Base-by-base conservation (phyloP, 2,888 invertebrate genomes). In the Drosophila robusta region DNA sequence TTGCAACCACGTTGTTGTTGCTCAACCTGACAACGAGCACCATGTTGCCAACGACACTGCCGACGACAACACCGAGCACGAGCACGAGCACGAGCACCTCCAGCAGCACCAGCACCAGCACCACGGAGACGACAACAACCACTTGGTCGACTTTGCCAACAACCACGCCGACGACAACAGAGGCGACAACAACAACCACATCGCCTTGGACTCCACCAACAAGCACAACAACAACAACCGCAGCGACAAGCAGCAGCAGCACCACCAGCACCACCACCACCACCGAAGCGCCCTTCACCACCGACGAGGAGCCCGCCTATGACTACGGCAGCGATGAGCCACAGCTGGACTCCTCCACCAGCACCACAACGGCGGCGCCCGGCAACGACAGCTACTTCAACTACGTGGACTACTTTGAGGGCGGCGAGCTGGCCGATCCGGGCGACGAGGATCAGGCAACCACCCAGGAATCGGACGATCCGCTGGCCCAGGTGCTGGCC, bases 1-100 rank as follows among this genome's bases (percentile, higher is more conserved):
- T 92, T n/a, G 89, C 91, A 4, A 91, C 92, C 9, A 77, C 93
- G 5, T 88, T 92, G 36, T 83, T 93, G 38, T 74, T 93, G 57
- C 90, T 93, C 16, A 91, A 90, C 64, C 66, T 91, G 61, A 91
- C 90, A 57, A 90, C 93, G 5, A 90, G 93, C 0, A 56, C 87
- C 9, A 44, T 87, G 45, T 16, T 75, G 51, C 84, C 89, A 34
- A 50, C 67, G n/a, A 44, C 62, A 9, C 32, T 36, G 1, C 24
- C 60, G 34, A 57, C 55, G 44, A 62, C 65, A 7, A 24, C 69
- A 55, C 24, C 44, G 0, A 64, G 51, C 52, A 61, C 78, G 1
- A n/a, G n/a, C n/a, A n/a, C n/a, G n/a, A n/a, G n/a, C n/a, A n/a
- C n/a, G n/a, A n/a, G n/a, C n/a, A n/a, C n/a, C n/a, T n/a, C n/a